Conservation (phyloP, 2,113 vertebrate species). For the Cephalopholis sonnerati region DNA sequence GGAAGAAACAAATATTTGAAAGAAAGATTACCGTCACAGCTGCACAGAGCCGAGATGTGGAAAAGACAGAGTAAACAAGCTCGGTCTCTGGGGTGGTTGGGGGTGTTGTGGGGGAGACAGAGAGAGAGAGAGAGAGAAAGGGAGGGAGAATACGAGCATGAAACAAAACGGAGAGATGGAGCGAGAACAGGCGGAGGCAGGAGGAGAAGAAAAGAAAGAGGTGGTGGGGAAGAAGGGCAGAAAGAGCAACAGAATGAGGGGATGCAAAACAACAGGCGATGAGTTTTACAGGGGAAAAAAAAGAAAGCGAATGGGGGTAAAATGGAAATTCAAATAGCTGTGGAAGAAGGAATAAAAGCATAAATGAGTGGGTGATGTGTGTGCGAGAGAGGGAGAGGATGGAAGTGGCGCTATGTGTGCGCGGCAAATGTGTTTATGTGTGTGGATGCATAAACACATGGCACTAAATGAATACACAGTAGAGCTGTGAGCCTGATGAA, state of each 20-base stretch:
- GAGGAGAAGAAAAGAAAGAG: constrained; percentile 11
- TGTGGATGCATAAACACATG: constrained; percentile 24
- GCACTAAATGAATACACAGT: constrained; percentile 30
- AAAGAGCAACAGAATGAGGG: constrained; percentile 39
- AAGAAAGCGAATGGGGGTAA: constrained; percentile 32
- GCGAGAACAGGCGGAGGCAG: constrained; percentile 34
- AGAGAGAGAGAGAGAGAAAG: constrained; percentile 6
- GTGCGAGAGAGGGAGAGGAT: neutral
- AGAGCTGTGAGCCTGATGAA: constrained; percentile 1
- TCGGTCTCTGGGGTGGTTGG: constrained; percentile 76
- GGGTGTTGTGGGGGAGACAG: constrained; percentile 48
- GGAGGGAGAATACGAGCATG: constrained; percentile 29
- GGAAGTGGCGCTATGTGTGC: constrained; percentile 23
- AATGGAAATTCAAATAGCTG: constrained; percentile 62
- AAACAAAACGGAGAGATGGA: constrained; percentile 51
- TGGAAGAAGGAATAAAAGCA: constrained; percentile 29
- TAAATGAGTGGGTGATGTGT: constrained; percentile 39
- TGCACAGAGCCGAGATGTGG: constrained; percentile 77
- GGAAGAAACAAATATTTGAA: constrained; percentile 87
- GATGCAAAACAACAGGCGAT: constrained; percentile 44
- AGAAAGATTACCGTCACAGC: constrained; percentile 83
- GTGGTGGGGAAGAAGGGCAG: constrained; percentile 31
- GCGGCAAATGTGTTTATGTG: neutral
- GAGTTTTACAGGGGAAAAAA: constrained; percentile 33
- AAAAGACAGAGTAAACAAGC: constrained; percentile 83